Percentiles rank a stretch among this genome's conserved stretches.
phyloP scores from a whole-genome alignment of 2,888 invertebrate genomes.

The Odontothrips loti region DNA sequence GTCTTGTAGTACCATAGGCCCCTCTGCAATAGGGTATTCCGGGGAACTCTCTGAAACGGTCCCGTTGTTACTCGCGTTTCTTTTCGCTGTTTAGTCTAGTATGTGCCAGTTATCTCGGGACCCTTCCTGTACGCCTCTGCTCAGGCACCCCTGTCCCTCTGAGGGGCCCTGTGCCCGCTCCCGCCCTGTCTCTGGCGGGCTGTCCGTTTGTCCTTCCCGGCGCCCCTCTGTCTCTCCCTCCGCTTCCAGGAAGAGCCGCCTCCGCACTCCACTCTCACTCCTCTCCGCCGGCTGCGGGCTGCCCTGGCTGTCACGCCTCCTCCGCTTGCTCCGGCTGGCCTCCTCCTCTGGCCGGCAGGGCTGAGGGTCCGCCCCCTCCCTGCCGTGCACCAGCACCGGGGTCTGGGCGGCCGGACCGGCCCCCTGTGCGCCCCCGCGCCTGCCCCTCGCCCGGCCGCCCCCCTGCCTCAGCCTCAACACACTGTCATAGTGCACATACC shows the following conservation, averaged over 20 bases:
- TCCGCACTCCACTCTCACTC: neutral
- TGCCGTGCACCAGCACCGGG: neutral
- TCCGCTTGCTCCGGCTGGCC: neutral
- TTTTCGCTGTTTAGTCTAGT: too few species aligned
- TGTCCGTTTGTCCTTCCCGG: too few species aligned
- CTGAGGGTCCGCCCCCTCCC: neutral
- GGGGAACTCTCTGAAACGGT: too few species aligned
- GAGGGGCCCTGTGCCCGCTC: too few species aligned
- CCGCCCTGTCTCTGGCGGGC: too few species aligned
- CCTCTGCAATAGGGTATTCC: too few species aligned
- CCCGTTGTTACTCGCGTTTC: too few species aligned
- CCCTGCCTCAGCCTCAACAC: neutral
- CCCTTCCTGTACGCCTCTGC: too few species aligned
- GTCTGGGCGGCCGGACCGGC: neutral
- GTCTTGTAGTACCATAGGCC: too few species aligned
- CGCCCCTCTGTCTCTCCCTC: neutral
- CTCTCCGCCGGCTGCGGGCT: neutral
- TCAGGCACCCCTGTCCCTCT: too few species aligned
- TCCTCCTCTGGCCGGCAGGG: neutral
- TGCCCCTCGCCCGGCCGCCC: neutral
- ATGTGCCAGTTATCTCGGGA: too few species aligned
- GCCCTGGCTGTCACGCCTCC: neutral
- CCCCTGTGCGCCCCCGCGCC: neutral
- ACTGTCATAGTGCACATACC: too few species aligned
- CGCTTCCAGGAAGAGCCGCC: neutral